Evolutionary conservation across 2,888 invertebrate species (phyloP).

Genomic region (Zaprionus obscuricornis): DNA sequence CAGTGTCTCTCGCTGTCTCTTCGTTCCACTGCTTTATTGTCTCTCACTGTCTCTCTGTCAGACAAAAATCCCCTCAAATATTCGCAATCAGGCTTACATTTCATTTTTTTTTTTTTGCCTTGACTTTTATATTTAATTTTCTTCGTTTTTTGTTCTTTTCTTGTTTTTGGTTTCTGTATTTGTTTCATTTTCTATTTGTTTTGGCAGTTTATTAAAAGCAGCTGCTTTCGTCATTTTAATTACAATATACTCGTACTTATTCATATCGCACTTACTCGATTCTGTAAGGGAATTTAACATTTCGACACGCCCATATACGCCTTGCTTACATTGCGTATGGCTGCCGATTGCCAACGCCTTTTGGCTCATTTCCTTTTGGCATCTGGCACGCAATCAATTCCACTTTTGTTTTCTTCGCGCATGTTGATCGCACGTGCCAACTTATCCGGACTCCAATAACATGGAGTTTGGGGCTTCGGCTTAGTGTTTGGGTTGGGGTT

Average conservation of each 20-base stretch:
- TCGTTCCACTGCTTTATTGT: too few relatives aligned
- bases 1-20: slow-evolving; percentile 10
- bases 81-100: slow-evolving; percentile 33
- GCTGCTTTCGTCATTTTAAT: slow-evolving; percentile 69
- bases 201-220: slow-evolving; percentile 66
- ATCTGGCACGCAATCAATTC: slow-evolving; percentile 73
- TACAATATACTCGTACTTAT: slow-evolving; percentile 62
- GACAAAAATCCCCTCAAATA: slow-evolving; percentile 41
- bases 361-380: slow-evolving; percentile 51
- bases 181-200: slow-evolving; percentile 48
- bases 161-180: slow-evolving; percentile 22
- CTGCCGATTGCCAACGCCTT: slow-evolving; percentile 25
- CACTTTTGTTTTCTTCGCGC: slow-evolving; percentile 50
- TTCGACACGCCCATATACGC: slow-evolving; percentile 30
- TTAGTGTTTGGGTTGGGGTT: background rate
- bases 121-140: slow-evolving; percentile 29
- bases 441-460: slow-evolving; percentile 12
- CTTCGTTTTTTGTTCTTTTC: slow-evolving; percentile 17
- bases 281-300: slow-evolving; percentile 16
- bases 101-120: background rate
- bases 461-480: background rate
- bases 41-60: too few relatives aligned
- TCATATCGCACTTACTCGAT: slow-evolving; percentile 41
- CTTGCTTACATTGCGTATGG: slow-evolving; percentile 4
- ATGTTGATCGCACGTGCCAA: slow-evolving; percentile 56